Evolutionary conservation across 2,888 invertebrate species (phyloP).

Genomic region (Andricus quercusramuli): DNA sequence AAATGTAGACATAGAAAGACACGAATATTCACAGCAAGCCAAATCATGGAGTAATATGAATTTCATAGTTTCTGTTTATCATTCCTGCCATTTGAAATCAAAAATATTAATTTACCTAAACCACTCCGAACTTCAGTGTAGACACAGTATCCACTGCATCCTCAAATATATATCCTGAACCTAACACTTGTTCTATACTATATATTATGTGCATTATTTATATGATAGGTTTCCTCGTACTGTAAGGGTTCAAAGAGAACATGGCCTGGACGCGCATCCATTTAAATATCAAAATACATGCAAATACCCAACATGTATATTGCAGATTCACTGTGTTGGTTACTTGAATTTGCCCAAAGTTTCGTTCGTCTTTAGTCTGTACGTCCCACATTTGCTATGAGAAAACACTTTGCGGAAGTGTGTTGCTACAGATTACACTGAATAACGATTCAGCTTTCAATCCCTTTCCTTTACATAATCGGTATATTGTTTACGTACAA

Average conservation of each 20-base stretch:
- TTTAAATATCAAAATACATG: constrained; percentile 55
- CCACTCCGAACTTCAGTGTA: constrained; percentile 4
- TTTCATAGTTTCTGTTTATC: constrained; percentile 17
- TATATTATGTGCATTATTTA: not conserved
- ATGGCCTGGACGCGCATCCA: constrained; percentile 29
- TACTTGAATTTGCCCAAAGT: constrained; percentile 56
- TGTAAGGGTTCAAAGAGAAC: constrained; percentile 34
- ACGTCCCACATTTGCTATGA: not conserved
- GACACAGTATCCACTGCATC: not conserved
- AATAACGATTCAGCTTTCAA: not conserved
- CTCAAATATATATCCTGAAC: not conserved
- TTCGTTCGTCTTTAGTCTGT: constrained; percentile 26
- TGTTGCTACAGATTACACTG: not conserved
- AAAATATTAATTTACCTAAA: constrained; percentile 27
- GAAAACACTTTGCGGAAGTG: not conserved
- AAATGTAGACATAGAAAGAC: not conserved
- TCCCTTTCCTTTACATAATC: not conserved
- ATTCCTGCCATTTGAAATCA: not conserved
- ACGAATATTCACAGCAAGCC: not conserved
- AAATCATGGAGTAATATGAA: constrained; percentile 15
- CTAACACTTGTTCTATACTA: not conserved
- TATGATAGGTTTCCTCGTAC: not conserved
- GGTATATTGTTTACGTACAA: not conserved
- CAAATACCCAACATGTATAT: constrained; percentile 45
- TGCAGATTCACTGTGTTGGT: constrained; percentile 53